These are phyloP conservation scores for Taenioides sp. DNA, from an alignment of 2,797 vertebrate genomes.

Conservation along the genomic window DNA sequence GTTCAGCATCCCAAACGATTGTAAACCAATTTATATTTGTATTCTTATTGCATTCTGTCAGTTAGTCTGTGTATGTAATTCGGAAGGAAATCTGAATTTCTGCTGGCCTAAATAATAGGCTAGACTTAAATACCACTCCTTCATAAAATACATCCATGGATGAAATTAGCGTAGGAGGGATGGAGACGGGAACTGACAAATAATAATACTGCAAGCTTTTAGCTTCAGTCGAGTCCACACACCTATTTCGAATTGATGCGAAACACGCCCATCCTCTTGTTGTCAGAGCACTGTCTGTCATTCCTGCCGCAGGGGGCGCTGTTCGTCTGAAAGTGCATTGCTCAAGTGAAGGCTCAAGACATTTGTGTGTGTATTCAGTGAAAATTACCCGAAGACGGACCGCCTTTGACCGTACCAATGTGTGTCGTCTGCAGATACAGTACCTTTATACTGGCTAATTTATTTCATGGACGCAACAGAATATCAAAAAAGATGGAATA, in stretches of 20 bases:
- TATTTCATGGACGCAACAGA: slow-evolving; percentile 55
- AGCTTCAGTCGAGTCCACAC: background rate
- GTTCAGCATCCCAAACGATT: background rate
- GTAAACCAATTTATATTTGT: background rate
- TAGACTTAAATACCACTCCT: background rate
- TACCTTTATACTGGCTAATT: slow-evolving; percentile 40
- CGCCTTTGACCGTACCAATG: slow-evolving; percentile 67
- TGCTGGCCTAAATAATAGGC: background rate
- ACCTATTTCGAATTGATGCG: slow-evolving; percentile 18
- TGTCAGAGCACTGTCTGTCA: slow-evolving; percentile 57
- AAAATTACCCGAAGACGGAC: slow-evolving; percentile 66
- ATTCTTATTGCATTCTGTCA: background rate
- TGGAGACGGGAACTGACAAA: background rate
- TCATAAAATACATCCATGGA: background rate
- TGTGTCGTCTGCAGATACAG: slow-evolving; percentile 53
- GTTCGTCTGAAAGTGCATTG: slow-evolving; percentile 19
- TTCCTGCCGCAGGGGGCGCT: slow-evolving; percentile 68
- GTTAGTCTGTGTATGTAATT: background rate
- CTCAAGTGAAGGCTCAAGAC: slow-evolving; percentile 51
- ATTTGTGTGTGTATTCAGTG: slow-evolving; percentile 55
- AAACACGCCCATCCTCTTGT: slow-evolving; percentile 69
- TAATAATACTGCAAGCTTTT: background rate
- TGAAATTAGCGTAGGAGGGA: background rate
- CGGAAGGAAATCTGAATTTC: background rate
- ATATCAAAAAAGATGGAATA: slow-evolving; percentile 72